Base-by-base conservation (phyloP, 1,140 invertebrate species). In the Drosophila bocki region DNA sequence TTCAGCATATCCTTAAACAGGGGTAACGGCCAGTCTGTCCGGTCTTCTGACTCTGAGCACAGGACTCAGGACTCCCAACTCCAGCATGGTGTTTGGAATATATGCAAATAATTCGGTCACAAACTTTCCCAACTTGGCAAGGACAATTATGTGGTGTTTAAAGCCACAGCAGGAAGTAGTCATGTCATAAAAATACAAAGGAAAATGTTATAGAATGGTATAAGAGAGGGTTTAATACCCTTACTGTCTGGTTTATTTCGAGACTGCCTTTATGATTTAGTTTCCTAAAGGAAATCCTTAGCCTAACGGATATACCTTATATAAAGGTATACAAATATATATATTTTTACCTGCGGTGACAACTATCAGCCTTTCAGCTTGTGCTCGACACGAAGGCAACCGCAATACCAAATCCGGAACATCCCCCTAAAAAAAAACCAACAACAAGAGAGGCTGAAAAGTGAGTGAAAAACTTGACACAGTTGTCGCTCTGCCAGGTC, bases 321-420 rank as follows among this genome's bases (percentile, higher is more conserved):
- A 41, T 26, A 11, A 22, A 41, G 7, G 26, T 7, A 42, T 45
- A 11, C 19, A 54, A 54, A 53, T 45, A 70, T 45, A 45, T 62
- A 70, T 74, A 45, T 63, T 48, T 70, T 54, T 44, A 65, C 47
- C 54, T 78, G 74, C 48, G 70, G 74, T 78, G 63, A 58, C 54
- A 15, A 58, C 54, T 37, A 37, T 54, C 19, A 37, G 51, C 59
- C 58, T 60, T 51, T 72, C 50, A 68, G 67, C 68, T 79, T 82
- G 61, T 56, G 51, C 32, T 44, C 33, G 35, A 42, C 50, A 56
- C 45, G 42, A 39, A 42, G 58, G 74, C 78, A 88, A 78, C 84
- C 84, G 54, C 77, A 88, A 75, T 78, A 65, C 48, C 64, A 41
- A 71, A 80, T 59, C 59, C 62, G 72, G 74, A 82, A 58, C 69